Conservation (phyloP, 2,113 vertebrate genomes). For the Labeo rohita region DNA sequence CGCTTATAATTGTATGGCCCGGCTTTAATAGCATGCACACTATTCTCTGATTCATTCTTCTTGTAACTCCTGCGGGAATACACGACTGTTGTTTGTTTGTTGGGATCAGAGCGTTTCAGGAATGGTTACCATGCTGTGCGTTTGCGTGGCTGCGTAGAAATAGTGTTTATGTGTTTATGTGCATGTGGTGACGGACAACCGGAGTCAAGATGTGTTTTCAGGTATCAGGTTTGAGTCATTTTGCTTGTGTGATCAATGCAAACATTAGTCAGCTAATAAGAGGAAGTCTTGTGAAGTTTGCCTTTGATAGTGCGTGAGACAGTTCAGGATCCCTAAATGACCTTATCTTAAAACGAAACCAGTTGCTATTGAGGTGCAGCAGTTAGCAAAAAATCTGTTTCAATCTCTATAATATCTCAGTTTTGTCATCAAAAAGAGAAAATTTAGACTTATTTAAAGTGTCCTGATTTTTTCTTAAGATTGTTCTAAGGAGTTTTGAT, state of each 20-base stretch:
- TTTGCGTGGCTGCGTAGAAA: constrained; percentile 22
- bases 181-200: constrained; percentile 29
- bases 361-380: not conserved
- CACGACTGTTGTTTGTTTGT: constrained; percentile 43
- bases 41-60: not conserved
- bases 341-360: not conserved
- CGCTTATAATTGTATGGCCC: not conserved
- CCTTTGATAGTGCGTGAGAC: constrained; percentile 7
- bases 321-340: not conserved
- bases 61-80: not conserved
- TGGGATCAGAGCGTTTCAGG: not conserved
- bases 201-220: constrained; percentile 4
- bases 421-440: not conserved
- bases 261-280: constrained; percentile 12
- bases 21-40: not conserved
- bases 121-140: constrained; percentile 27
- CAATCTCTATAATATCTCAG: not conserved
- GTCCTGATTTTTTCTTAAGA: not conserved
- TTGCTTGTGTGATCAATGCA: constrained; percentile 7
- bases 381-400: not conserved
- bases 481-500: too few relatives aligned
- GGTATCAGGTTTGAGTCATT: constrained; percentile 21
- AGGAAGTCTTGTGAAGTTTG: constrained; percentile 5
- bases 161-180: constrained; percentile 1
- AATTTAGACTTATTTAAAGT: not conserved